Percentiles rank a stretch among this genome's conserved stretches.
Conservation (phyloP, 1,140 invertebrate genomes). For the Drosophila bocqueti region DNA sequence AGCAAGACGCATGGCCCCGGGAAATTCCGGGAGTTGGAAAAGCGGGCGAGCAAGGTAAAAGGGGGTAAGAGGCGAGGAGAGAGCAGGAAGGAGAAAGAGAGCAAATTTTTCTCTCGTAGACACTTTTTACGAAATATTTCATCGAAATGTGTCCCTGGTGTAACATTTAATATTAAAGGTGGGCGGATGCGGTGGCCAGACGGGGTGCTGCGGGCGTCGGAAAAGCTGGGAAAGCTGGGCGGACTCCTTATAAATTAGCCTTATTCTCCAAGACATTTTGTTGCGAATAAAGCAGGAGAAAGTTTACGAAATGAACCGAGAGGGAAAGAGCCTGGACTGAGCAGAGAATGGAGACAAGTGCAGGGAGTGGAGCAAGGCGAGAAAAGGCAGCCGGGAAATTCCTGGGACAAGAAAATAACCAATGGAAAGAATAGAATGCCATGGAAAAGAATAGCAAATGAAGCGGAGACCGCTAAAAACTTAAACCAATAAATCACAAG, state of each 20-base stretch:
- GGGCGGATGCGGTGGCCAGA: conserved; percentile 52
- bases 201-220: conserved; percentile 3
- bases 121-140: conserved; percentile 85
- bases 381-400: conserved; percentile 15
- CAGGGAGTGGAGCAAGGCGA: not conserved
- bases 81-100: conserved; percentile 14
- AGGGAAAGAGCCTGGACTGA: not conserved
- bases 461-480: conserved; percentile 72
- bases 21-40: conserved; percentile 31
- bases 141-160: conserved; percentile 85
- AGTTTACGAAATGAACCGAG: conserved; percentile 70
- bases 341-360: conserved; percentile 38
- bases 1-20: conserved; percentile 64
- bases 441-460: conserved; percentile 60
- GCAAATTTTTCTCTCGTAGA: conserved; percentile 80
- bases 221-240: conserved; percentile 10
- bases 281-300: conserved; percentile 80
- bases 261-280: conserved; percentile 84
- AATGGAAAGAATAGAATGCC: conserved; percentile 23
- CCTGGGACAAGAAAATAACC: conserved; percentile 18
- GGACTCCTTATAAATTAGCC: conserved; percentile 83
- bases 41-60: conserved; percentile 10
- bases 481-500: conserved; percentile 83
- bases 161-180: conserved; percentile 85
- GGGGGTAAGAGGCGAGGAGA: conserved; percentile 3